Evolutionary conservation across 1,140 invertebrate genomes (phyloP), one percentile per base, ranked within the genome.

Genomic region (Triops cancriformis): DNA sequence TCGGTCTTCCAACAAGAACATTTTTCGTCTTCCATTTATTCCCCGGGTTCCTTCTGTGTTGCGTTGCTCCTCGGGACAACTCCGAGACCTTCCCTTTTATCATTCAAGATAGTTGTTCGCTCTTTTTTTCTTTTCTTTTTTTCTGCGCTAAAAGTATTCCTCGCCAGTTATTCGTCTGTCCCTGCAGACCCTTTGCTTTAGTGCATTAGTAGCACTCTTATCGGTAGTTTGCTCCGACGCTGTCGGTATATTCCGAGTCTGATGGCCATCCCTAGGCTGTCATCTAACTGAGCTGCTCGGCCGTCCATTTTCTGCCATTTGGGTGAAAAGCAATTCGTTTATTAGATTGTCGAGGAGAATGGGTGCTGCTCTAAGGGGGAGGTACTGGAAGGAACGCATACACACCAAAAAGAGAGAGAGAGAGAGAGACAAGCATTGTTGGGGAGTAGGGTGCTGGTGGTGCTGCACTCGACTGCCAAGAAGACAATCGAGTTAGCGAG

Each of bases 271-370:
- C 51, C 51, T 64, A 23, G 51, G 51, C 51, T 64, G 51, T 64
- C 51, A 64, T 64, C 51, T 64, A 64, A 64, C 51, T 64, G 51
- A 18, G 18, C 37, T 76, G 74, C 74, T 41, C 23, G 74, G 64
- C 51, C 27, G 73, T 51, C 78, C 79, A 80, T 77, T 79, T 80
- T 81, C 77, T 79, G 74, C 79, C 80, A 81, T 81, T 81, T 80
- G 80, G 80, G 77, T 81, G 74, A 79, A 79, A 81, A 81, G 78
- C 80, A 81, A 81, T 81, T 78, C 76, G 72, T 80, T 80, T 80
- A 81, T 81, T 81, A 81, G 79, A 81, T 81, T 80, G 79, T 9
- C 26, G 73, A 73, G 27, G 28, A 41, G 43, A 45, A 37, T 41
- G 26, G 73, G 31, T 76, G 26, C 18, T 27, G 73, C 27, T 31